Percentiles rank a stretch among this genome's conserved stretches.
Evolutionary conservation across 2,797 vertebrate species (phyloP).

Genomic region (Lindbergichthys nudifrons): DNA sequence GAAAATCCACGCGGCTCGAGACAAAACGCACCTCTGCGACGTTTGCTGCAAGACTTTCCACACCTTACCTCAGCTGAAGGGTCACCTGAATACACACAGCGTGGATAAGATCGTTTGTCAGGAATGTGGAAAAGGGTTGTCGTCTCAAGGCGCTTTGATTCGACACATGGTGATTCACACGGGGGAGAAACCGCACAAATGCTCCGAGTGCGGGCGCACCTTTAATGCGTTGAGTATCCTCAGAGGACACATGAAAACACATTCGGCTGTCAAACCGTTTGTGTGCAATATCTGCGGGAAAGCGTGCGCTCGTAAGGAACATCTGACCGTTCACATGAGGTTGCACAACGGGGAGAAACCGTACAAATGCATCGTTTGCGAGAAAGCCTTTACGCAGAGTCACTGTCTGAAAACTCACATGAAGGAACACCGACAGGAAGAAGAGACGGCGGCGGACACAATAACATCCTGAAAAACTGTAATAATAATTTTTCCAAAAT

Average conservation of each 20-base stretch:
- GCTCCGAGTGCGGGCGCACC: constrained; percentile 49
- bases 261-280: constrained; percentile 56
- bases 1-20: constrained; percentile 48
- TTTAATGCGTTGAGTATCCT: constrained; percentile 56
- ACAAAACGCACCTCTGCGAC: constrained; percentile 50
- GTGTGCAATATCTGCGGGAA: constrained; percentile 60
- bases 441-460: rapidly evolving
- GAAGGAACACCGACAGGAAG: constrained; percentile 36
- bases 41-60: constrained; percentile 63
- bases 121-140: constrained; percentile 48
- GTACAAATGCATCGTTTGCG: constrained; percentile 55
- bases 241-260: constrained; percentile 31
- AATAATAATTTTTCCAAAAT: too few species aligned
- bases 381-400: constrained; percentile 64
- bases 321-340: constrained; percentile 68
- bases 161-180: constrained; percentile 51
- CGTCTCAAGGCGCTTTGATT: constrained; percentile 28
- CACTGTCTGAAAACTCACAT: constrained; percentile 70
- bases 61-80: background rate
- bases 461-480: too few species aligned
- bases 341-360: constrained; percentile 70
- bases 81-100: constrained; percentile 51
- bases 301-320: constrained; percentile 37
- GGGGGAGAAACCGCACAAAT: constrained; percentile 51
- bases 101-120: constrained; percentile 32